These are phyloP conservation scores for Rhagoletis pomonella DNA, from an alignment of 1,140 invertebrate species.

Conservation along the genomic window DNA sequence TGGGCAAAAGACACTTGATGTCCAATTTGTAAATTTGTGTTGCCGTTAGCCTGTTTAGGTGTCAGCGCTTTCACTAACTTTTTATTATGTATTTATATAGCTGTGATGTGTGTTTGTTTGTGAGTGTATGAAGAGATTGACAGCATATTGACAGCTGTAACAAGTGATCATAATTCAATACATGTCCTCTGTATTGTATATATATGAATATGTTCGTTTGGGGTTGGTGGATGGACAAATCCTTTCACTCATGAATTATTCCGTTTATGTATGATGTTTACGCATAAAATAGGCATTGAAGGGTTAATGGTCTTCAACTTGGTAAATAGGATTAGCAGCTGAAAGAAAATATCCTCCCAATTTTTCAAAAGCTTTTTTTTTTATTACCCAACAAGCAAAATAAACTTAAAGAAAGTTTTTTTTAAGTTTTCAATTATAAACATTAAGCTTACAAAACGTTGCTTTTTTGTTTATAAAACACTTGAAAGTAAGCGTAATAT, in stretches of 20 bases:
- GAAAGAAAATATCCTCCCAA: background rate
- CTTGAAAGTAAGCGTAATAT: too few species aligned
- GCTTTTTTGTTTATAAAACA: too few species aligned
- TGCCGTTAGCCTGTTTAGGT: background rate
- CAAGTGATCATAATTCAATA: slow-evolving; percentile 40
- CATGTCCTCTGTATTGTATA: background rate
- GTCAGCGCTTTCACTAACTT: slow-evolving; percentile 3
- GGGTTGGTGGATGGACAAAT: background rate
- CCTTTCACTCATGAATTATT: slow-evolving; percentile 36
- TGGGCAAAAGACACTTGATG: background rate
- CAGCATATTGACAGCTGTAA: slow-evolving; percentile 41
- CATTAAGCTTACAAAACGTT: too few species aligned
- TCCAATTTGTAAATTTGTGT: slow-evolving; percentile 9
- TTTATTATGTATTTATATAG: too few species aligned
- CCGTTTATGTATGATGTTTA: slow-evolving; percentile 3
- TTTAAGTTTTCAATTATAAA: too few species aligned
- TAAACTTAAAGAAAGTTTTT: too few species aligned
- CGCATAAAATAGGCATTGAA: background rate
- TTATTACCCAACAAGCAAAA: too few species aligned
- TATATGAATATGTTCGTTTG: background rate
- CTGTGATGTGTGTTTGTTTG: too few species aligned
- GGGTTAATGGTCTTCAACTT: slow-evolving; percentile 25
- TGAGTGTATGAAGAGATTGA: background rate
- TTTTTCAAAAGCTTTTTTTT: background rate
- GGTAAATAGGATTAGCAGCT: background rate